Conservation (phyloP, 1,140 invertebrate species). For the Trichomalopsis sarcophagae region DNA sequence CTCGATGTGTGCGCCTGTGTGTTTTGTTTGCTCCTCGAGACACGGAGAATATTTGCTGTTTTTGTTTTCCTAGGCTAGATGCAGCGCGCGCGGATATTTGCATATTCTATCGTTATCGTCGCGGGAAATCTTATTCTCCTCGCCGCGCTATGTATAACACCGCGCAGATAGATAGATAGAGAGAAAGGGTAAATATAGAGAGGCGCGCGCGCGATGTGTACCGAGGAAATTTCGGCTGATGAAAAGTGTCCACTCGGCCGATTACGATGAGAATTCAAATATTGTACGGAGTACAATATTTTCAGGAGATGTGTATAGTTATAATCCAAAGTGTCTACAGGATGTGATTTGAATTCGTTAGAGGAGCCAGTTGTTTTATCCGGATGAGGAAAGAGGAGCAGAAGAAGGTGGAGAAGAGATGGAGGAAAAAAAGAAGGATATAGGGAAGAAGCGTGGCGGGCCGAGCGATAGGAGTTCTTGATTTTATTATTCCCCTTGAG, state of each 20-base stretch:
- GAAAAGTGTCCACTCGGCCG: background rate
- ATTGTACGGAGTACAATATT: conserved; percentile 6
- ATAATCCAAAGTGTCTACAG: conserved; percentile 44
- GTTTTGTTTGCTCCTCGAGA: background rate
- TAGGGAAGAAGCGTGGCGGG: background rate
- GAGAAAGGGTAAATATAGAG: no score
- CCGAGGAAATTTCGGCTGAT: background rate
- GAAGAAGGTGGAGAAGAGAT: background rate
- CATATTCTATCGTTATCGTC: background rate
- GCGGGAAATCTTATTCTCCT: no score
- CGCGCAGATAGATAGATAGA: no score
- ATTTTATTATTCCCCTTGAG: conserved; percentile 55
- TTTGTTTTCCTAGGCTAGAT: background rate
- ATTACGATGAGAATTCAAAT: background rate
- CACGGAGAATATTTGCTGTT: background rate
- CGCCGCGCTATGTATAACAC: no score
- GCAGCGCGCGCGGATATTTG: background rate
- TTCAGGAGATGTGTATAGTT: background rate
- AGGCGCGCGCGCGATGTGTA: background rate
- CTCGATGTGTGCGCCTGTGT: background rate
- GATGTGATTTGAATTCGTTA: conserved; percentile 54
- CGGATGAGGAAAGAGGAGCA: background rate
- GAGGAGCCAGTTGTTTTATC: conserved; percentile 41
- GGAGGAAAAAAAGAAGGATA: background rate
- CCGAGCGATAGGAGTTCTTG: conserved; percentile 39